Evolutionary conservation across 2,113 vertebrate genomes (phyloP), one percentile per base, ranked within the genome.

Genomic region (Phocoena phocoena): DNA sequence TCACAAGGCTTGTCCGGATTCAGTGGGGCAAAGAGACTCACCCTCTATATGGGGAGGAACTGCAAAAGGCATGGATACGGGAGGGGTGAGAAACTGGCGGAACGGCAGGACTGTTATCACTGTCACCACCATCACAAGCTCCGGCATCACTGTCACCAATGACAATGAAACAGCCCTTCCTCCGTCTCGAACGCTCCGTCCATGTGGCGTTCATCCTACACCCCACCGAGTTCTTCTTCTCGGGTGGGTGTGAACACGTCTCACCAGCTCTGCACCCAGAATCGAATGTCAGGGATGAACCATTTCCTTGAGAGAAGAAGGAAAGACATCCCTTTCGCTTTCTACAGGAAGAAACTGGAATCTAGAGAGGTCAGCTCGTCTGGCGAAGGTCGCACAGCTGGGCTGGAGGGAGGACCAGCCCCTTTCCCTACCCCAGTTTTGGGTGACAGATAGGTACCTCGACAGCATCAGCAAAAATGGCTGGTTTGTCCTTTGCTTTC

Each of bases 391-490:
- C 12, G 3, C 47, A 38, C 53, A 60, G 91, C 50, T 65, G 65
- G 80, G 58, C 63, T 36, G 10, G 4, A 8, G 36, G 67, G 82
- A 67, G 26, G 74, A 41, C 23, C 23, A 33, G 36, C 7, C 84
- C 55, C n/a, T n/a, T 6, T 17, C 60, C 68, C 4, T 2, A 11
- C 20, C 67, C 23, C 0, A 0, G 18, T 47, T 6, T 8, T 41
- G 21, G 44, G 15, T 60, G 74, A 50, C 68, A 88, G 50, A 20
- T 26, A 70, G 47, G 23, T 1, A 5, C 60, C 6, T 73, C 33
- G 2, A n/a, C 70, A 25, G 41, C 36, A 33, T 11, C 26, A 0
- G 76, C 62, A 33, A 28, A n/a, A 7, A 5, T 0, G 12, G 23
- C 10, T 1, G 9, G 1, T 15, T 38, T 86, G 41, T 50, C 63